phyloP scores from a whole-genome alignment of 2,113 vertebrate species.

The Silurus meridionalis region DNA sequence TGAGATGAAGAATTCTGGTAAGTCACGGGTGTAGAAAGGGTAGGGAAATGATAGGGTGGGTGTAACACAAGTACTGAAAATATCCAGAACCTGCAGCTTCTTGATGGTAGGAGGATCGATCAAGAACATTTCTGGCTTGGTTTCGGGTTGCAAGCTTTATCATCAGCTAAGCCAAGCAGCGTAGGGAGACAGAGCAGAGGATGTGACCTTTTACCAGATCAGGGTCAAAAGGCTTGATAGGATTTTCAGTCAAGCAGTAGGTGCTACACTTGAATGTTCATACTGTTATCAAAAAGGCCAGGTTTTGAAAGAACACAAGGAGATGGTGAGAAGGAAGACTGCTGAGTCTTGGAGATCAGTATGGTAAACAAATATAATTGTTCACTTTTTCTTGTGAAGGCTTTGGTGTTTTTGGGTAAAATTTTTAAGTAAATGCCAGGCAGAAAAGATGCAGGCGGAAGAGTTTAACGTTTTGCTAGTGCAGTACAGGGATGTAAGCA shows the following conservation, averaged over 20 bases:
- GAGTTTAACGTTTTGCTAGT: too few species aligned
- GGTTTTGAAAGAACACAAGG: background rate
- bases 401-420: background rate
- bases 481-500: too few species aligned
- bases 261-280: background rate
- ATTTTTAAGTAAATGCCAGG: too few species aligned
- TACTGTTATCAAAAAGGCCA: constrained; percentile 1
- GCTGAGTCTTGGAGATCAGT: background rate
- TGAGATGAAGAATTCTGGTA: constrained; percentile 50
- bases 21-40: background rate
- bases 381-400: background rate
- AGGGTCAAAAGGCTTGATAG: constrained; percentile 41
- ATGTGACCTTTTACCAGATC: constrained; percentile 42
- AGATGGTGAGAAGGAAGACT: background rate
- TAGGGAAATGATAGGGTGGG: background rate
- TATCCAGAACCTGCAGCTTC: constrained; percentile 44
- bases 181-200: constrained; percentile 26
- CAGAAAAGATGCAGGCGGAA: too few species aligned
- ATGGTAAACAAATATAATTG: background rate
- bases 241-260: constrained; percentile 14
- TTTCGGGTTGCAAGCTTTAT: constrained; percentile 65
- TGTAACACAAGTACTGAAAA: constrained; percentile 19
- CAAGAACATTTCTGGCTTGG: constrained; percentile 55
- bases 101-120: constrained; percentile 56
- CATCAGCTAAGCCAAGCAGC: constrained; percentile 51